phyloP scores from a whole-genome alignment of 1,140 invertebrate genomes.

The Galendromus occidentalis region DNA sequence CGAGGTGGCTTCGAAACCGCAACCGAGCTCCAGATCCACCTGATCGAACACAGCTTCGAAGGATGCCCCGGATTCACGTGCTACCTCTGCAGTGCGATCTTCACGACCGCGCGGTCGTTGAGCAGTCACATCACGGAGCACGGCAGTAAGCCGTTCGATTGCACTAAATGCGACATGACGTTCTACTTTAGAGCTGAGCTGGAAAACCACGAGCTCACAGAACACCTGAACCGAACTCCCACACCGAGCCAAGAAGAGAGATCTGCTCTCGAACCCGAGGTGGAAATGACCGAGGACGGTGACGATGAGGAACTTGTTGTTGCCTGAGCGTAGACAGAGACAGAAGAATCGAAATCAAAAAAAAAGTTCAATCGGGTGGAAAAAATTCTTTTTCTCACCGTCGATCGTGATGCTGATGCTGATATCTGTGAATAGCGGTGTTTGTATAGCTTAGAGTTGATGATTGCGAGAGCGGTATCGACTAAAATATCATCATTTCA shows the following conservation, averaged over 20 bases:
- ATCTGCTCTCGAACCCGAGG: not conserved
- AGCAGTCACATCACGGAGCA: slow-evolving; percentile 43
- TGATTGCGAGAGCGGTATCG: too few species aligned
- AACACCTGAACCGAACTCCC: slow-evolving; percentile 12
- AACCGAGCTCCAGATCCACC: slow-evolving; percentile 60
- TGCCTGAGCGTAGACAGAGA: not conserved
- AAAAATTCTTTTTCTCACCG: not conserved
- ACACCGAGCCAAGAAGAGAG: not conserved
- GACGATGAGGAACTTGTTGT: slow-evolving; percentile 1
- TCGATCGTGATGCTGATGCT: not conserved
- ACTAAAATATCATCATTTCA: too few species aligned
- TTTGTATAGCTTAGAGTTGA: too few species aligned
- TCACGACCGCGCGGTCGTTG: slow-evolving; percentile 41
- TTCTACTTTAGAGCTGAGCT: slow-evolving; percentile 80
- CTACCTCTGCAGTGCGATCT: slow-evolving; percentile 66
- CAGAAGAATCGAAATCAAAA: not conserved
- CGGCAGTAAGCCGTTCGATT: slow-evolving; percentile 70
- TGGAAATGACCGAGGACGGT: slow-evolving; percentile 3
- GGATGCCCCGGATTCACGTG: slow-evolving; percentile 59
- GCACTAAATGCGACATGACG: slow-evolving; percentile 51
- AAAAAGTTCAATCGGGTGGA: too few species aligned
- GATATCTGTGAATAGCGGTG: too few species aligned
- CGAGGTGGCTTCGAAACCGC: slow-evolving; percentile 43
- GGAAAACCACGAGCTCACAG: slow-evolving; percentile 50
- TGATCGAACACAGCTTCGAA: slow-evolving; percentile 78